Evolutionary conservation across 1,140 invertebrate species (phyloP).

Genomic region (Drosophila subobscura): DNA sequence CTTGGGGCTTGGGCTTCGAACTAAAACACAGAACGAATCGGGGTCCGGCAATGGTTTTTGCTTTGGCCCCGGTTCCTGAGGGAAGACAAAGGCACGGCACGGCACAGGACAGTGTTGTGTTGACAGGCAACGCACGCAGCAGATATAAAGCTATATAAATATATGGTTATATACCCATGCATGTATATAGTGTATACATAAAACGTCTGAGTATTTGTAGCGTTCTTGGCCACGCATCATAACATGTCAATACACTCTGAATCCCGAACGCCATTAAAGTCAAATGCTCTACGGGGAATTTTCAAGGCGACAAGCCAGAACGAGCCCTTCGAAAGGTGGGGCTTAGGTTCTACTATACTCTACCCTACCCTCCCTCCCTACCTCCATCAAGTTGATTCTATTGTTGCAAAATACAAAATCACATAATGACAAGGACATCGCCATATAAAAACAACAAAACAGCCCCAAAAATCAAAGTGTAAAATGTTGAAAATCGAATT

Average conservation of each 20-base stretch:
- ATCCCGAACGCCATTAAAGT: constrained; percentile 71
- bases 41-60: too few relatives aligned
- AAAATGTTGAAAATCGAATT: constrained; percentile 77
- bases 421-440: constrained; percentile 58
- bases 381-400: constrained; percentile 12
- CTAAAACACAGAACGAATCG: too few relatives aligned
- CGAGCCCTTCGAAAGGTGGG: constrained; percentile 38
- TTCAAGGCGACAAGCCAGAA: constrained; percentile 41
- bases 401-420: constrained; percentile 56
- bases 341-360: constrained; percentile 17
- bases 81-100: constrained; percentile 12
- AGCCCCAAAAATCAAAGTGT: constrained; percentile 54
- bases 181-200: constrained; percentile 9
- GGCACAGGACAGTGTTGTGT: constrained; percentile 40
- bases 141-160: constrained; percentile 38
- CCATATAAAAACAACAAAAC: constrained; percentile 18
- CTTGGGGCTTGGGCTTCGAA: background rate
- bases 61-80: too few relatives aligned
- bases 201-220: constrained; percentile 11
- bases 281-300: constrained; percentile 77
- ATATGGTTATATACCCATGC: background rate
- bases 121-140: constrained; percentile 57
- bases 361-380: background rate
- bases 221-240: constrained; percentile 71
- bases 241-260: constrained; percentile 75